Evolutionary conservation across 2,888 invertebrate species (phyloP), one percentile per base, ranked within the genome.

Genomic region (Watsonalla binaria): DNA sequence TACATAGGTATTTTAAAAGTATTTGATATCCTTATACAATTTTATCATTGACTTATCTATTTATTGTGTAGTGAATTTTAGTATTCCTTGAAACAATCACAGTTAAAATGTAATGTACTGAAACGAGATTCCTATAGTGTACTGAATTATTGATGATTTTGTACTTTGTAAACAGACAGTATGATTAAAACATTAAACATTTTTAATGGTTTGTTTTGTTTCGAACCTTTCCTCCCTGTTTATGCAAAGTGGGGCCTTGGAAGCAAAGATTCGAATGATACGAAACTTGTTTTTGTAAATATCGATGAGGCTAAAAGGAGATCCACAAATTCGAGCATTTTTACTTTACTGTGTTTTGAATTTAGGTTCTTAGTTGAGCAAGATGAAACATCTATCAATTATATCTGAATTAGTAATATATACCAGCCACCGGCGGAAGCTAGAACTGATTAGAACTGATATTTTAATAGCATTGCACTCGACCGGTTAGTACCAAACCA

Each of bases 21-120:
- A 70, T 90, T 90, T 90, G 88, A 89, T 90, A 90, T 79, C 82
- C 80, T 83, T 90, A 86, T 90, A 90, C 90, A 90, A 86, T 85
- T 90, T 88, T 86, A 85, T 77, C 76, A 69, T 71, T 74, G 61
- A 73, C 72, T 72, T 82, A 72, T 65, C 64, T 74, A 78, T 84
- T 84, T 86, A 87, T 72, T 71, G 69, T 72, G 76, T 81, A 82
- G 80, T 64, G 62, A 63, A 70, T 71, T 69, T 42, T 65, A 60
- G 65, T 49, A 47, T 9, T 37, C 0, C 37, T 59, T 62, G 63
- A 59, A 62, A 59, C 56, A 57, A 68, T 70, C 61, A 72, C 74
- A 72, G 72, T 72, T 74, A 52, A 50, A 67, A 73, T 68, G 1
- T 62, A 70, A 78, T 80, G 70, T 84, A 84, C 72, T 78, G 68